Evolutionary conservation across 2,888 invertebrate genomes (phyloP).

Genomic region (Camponotus fellah): DNA sequence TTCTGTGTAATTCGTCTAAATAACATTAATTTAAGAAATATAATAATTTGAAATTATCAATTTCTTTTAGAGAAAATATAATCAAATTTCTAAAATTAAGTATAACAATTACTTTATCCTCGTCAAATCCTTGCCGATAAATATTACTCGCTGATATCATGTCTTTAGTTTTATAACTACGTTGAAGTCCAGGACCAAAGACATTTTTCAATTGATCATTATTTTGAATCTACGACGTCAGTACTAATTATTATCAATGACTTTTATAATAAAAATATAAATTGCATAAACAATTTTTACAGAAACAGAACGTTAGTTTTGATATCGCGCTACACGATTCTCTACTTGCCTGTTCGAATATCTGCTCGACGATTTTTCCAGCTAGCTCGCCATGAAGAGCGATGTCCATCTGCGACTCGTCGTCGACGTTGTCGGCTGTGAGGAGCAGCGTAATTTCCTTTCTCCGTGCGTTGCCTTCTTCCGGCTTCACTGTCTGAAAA

Average conservation of each 20-base stretch:
- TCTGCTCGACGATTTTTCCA: constrained; percentile 79
- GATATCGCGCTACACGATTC: background rate
- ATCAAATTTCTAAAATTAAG: constrained; percentile 12
- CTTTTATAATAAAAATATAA: background rate
- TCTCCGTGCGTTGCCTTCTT: constrained; percentile 54
- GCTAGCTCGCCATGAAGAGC: constrained; percentile 79
- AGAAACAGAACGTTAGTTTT: background rate
- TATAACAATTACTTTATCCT: constrained; percentile 66
- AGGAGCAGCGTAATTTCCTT: constrained; percentile 66
- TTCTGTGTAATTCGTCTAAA: constrained; percentile 76
- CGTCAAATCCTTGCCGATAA: constrained; percentile 67
- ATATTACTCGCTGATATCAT: constrained; percentile 63
- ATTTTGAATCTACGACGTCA: constrained; percentile 70
- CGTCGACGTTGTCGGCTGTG: constrained; percentile 72
- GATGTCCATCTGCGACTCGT: constrained; percentile 78
- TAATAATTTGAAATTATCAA: background rate
- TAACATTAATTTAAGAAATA: background rate
- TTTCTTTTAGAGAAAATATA: background rate
- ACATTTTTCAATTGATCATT: constrained; percentile 72
- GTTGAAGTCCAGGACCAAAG: constrained; percentile 76
- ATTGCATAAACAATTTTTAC: background rate
- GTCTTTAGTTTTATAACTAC: constrained; percentile 70
- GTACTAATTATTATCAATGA: constrained; percentile 1
- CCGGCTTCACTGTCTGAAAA: constrained; percentile 59
- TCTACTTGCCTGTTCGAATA: constrained; percentile 77